Percentiles rank a stretch among this genome's conserved stretches.
These are phyloP conservation scores for Palythoa caribaeorum DNA, from an alignment of 92 coral and sea anemone genomes.

Conservation along the genomic window DNA sequence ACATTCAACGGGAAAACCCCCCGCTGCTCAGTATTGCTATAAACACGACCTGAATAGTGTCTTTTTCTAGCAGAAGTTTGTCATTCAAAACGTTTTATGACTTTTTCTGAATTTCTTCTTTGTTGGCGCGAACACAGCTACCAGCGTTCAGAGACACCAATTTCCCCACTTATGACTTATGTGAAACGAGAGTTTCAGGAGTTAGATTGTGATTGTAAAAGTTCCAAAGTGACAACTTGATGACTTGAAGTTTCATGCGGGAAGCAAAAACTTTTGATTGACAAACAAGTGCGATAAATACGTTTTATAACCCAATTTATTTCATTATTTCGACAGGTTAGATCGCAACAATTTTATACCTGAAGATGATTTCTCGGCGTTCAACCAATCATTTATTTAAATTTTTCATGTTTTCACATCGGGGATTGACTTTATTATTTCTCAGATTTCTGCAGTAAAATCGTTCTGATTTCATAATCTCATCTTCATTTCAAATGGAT, in stretches of 20 bases:
- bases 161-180: not conserved
- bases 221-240: no score
- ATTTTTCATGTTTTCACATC: constrained; percentile 2
- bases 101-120: constrained; percentile 5
- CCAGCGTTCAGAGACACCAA: constrained; percentile 3
- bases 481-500: constrained; percentile 17
- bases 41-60: constrained; percentile 11
- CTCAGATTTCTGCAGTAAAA: constrained; percentile 17
- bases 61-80: constrained; percentile 9
- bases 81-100: constrained; percentile 9
- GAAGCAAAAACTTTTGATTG: no score
- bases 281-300: no score
- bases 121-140: not conserved
- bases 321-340: no score
- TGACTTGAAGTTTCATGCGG: no score
- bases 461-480: constrained; percentile 22
- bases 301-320: no score
- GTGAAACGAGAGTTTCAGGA: not conserved
- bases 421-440: constrained; percentile 16
- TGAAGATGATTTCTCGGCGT: constrained; percentile 6
- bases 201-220: not conserved
- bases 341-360: not conserved
- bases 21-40: constrained; percentile 10
- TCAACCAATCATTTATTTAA: constrained; percentile 2
- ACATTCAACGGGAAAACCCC: not conserved